Evolutionary conservation across 1,140 invertebrate species (phyloP).

Genomic region (Heliconius hermathena): DNA sequence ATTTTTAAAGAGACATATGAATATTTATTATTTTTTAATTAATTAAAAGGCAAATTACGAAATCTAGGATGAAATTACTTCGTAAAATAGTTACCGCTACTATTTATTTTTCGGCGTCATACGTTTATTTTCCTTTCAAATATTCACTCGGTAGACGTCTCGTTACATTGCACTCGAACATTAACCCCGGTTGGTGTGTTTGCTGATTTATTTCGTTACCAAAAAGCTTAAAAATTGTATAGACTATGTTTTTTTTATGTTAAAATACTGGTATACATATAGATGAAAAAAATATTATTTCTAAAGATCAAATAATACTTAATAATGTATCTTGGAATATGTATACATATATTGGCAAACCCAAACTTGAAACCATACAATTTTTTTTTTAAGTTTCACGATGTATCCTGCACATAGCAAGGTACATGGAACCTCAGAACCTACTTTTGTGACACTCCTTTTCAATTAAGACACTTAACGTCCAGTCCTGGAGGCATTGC

Average conservation of each 20-base stretch:
- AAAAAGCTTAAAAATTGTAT: not conserved
- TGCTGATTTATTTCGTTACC: not conserved
- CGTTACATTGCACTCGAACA: slow-evolving; percentile 17
- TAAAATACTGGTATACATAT: too few relatives aligned
- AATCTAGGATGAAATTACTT: not conserved
- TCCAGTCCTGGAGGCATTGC: too few relatives aligned
- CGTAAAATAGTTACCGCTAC: not conserved
- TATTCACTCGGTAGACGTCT: slow-evolving; percentile 24
- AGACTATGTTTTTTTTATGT: not conserved
- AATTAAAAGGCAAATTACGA: not conserved
- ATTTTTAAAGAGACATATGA: not conserved
- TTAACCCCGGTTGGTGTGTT: slow-evolving; percentile 19
- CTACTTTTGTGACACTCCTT: too few relatives aligned
- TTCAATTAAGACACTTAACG: too few relatives aligned
- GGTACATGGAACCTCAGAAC: too few relatives aligned
- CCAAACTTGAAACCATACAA: too few relatives aligned
- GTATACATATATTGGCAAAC: too few relatives aligned
- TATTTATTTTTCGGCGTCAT: not conserved
- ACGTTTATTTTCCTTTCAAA: slow-evolving; percentile 20
- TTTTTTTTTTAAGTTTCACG: too few relatives aligned
- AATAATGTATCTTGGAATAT: too few relatives aligned
- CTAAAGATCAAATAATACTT: too few relatives aligned
- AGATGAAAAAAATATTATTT: too few relatives aligned
- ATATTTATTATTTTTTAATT: not conserved
- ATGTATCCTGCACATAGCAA: too few relatives aligned